A percentile compares a stretch with the other conserved stretches of the same genome.
Conservation (phyloP, 2,888 invertebrate genomes). For the Lamellibrachia columna region DNA sequence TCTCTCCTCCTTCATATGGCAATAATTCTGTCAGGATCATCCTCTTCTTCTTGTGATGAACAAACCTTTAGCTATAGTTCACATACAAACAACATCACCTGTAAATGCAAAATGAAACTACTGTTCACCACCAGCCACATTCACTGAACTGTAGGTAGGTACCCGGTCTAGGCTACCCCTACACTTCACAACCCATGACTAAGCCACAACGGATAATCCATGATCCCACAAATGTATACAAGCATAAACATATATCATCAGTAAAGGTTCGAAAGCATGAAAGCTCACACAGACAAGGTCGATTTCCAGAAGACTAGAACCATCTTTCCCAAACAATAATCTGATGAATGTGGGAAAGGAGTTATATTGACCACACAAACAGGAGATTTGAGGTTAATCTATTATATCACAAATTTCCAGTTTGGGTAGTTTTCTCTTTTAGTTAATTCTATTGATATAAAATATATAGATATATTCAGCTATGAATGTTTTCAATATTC, state of each 20-base stretch:
- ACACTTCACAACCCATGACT: background rate
- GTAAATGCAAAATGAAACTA: background rate
- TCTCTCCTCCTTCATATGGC: background rate
- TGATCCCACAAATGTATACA: too few species aligned
- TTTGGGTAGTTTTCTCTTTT: too few species aligned
- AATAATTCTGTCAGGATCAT: background rate
- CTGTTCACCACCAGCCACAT: background rate
- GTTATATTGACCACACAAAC: background rate
- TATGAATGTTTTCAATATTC: background rate
- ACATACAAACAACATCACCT: background rate
- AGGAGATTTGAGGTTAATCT: background rate
- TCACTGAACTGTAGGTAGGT: background rate
- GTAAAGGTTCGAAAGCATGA: too few species aligned
- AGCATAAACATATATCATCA: too few species aligned
- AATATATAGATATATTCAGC: background rate
- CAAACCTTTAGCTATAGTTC: background rate
- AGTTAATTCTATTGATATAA: background rate
- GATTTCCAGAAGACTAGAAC: too few species aligned
- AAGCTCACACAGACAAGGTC: too few species aligned
- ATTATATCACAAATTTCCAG: background rate
- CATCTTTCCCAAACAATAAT: too few species aligned
- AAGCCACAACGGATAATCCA: background rate
- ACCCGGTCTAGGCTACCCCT: background rate
- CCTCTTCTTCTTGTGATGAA: background rate
- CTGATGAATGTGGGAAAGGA: background rate